Percentiles rank a stretch among this genome's conserved stretches.
These are phyloP conservation scores for Glaucidium brasilianum DNA, from an alignment of 2,113 vertebrate genomes.

Conservation along the genomic window DNA sequence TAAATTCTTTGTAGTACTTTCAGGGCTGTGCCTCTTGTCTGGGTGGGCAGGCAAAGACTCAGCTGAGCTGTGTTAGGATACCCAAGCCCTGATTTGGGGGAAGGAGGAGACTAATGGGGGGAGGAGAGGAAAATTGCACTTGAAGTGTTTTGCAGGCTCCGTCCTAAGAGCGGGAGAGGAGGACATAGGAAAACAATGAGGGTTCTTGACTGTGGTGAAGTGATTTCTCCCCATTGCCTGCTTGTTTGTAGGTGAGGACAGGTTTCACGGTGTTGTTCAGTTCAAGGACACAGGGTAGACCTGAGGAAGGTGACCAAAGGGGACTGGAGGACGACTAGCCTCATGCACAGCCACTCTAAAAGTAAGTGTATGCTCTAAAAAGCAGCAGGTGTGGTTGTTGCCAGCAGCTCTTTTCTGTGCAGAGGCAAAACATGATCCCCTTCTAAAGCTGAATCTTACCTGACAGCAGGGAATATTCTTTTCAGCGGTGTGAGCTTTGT, in stretches of 20 bases:
- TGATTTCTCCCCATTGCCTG: background rate
- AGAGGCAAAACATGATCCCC: background rate
- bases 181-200: background rate
- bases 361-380: background rate
- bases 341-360: background rate
- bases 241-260: background rate
- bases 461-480: background rate
- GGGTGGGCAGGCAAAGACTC: background rate
- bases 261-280: background rate
- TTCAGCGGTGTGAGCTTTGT: background rate
- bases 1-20: background rate
- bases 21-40: background rate
- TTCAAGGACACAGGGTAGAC: background rate
- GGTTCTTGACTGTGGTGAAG: background rate
- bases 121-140: background rate
- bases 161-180: background rate
- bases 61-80: background rate
- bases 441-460: background rate
- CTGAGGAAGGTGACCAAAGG: background rate
- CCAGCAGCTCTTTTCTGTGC: background rate
- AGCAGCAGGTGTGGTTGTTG: rapidly evolving
- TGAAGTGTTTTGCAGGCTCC: background rate
- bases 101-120: background rate
- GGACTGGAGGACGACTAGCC: background rate
- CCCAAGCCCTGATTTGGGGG: background rate